Conservation (phyloP, 2,888 invertebrate genomes). For the Pimpla rufipes region DNA sequence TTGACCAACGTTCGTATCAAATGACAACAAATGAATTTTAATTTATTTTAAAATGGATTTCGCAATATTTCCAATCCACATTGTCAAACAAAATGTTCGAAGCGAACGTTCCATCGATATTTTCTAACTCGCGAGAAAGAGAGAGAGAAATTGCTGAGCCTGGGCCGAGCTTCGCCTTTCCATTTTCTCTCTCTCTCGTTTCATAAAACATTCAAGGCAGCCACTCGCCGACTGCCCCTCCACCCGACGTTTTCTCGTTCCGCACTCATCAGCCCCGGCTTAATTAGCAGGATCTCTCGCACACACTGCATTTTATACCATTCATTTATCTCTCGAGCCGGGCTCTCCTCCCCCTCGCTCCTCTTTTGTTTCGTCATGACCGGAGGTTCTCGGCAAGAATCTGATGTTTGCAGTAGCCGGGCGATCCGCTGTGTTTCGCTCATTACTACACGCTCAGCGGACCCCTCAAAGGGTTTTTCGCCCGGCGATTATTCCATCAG, state of each 20-base stretch:
- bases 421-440: not conserved
- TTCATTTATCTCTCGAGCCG: conserved; percentile 75
- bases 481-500: conserved; percentile 3
- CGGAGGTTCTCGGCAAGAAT: conserved; percentile 2
- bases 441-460: not conserved
- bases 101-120: conserved; percentile 26
- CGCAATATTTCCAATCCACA: not conserved
- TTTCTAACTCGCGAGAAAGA: not conserved
- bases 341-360: conserved; percentile 42
- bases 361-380: conserved; percentile 65
- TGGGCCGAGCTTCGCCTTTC: conserved; percentile 60
- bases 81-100: not conserved
- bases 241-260: conserved; percentile 67
- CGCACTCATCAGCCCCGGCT: conserved; percentile 74
- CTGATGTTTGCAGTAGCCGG: not conserved
- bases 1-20: not conserved
- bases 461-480: conserved; percentile 17
- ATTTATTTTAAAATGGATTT: conserved; percentile 13
- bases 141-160: conserved; percentile 20
- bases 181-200: conserved; percentile 65
- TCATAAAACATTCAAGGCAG: conserved; percentile 79
- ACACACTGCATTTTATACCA: conserved; percentile 74
- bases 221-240: conserved; percentile 65
- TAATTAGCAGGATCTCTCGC: conserved; percentile 78
- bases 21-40: too few relatives aligned